Evolutionary conservation across 2,888 invertebrate species (phyloP).

Genomic region (Spilarctia lutea): DNA sequence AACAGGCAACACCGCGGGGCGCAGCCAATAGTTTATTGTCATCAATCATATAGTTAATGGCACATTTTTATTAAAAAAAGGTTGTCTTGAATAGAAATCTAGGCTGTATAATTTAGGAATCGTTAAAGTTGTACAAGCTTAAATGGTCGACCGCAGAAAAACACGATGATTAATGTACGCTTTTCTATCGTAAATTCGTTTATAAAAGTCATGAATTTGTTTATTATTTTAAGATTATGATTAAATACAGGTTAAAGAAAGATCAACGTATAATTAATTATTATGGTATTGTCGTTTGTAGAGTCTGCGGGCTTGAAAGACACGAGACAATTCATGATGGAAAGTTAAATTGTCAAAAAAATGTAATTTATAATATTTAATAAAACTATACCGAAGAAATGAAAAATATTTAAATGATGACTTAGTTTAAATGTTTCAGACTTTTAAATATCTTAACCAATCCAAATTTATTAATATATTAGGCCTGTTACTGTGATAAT

Average conservation of each 20-base stretch:
- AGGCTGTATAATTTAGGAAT: not conserved
- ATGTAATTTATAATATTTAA: not conserved
- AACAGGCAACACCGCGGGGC: no score
- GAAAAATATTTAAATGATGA: no score
- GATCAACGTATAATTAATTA: constrained; percentile 15
- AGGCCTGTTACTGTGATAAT: no score
- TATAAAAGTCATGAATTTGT: constrained; percentile 29
- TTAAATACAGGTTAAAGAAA: constrained; percentile 11
- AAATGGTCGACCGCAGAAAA: constrained; percentile 35
- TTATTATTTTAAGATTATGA: constrained; percentile 15
- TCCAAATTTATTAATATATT: no score
- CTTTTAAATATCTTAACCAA: no score
- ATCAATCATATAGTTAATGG: not conserved
- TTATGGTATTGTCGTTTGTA: constrained; percentile 7
- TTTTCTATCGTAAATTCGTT: constrained; percentile 27
- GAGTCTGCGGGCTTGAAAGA: not conserved
- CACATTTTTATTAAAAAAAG: not conserved
- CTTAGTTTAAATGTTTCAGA: no score
- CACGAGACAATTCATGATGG: not conserved
- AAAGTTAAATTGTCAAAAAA: not conserved
- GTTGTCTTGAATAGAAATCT: not conserved
- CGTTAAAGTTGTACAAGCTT: constrained; percentile 21
- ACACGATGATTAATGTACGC: constrained; percentile 49
- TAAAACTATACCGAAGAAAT: not conserved
- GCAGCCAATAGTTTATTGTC: no score